Percentiles rank a stretch among this genome's conserved stretches.
phyloP scores from a whole-genome alignment of 2,797 vertebrate species.

The Syndactyla subalaris region DNA sequence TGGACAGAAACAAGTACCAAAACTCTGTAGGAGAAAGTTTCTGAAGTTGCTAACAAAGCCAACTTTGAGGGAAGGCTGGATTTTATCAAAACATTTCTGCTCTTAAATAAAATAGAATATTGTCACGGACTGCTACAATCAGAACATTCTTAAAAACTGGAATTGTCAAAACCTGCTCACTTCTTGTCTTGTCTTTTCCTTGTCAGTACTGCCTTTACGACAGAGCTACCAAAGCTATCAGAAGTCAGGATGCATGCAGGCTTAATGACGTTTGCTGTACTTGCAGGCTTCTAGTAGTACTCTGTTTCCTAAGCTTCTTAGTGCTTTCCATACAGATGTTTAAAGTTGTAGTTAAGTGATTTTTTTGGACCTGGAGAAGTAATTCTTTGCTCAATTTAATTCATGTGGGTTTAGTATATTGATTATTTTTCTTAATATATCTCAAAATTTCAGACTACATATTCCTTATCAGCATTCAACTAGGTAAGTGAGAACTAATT shows the following conservation, averaged over 20 bases:
- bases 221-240: not conserved
- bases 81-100: not conserved
- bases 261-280: not conserved
- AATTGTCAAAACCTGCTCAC: not conserved
- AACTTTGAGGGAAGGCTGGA: not conserved
- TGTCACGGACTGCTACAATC: not conserved
- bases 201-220: not conserved
- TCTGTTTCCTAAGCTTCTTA: constrained; percentile 11
- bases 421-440: not conserved
- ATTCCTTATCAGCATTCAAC: not conserved
- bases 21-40: not conserved
- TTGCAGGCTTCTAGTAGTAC: not conserved
- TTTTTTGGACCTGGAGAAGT: not conserved
- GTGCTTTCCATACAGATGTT: not conserved
- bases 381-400: not conserved
- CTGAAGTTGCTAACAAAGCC: not conserved
- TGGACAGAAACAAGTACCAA: not conserved
- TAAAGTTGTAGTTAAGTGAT: not conserved
- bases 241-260: not conserved
- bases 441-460: not conserved
- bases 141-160: not conserved
- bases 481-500: not conserved
- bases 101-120: not conserved
- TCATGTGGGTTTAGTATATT: not conserved
- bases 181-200: not conserved